A percentile compares a stretch with the other conserved stretches of the same genome.
These are phyloP conservation scores for Drosophila bipectinata DNA, from an alignment of 1,140 invertebrate species.

Conservation along the genomic window DNA sequence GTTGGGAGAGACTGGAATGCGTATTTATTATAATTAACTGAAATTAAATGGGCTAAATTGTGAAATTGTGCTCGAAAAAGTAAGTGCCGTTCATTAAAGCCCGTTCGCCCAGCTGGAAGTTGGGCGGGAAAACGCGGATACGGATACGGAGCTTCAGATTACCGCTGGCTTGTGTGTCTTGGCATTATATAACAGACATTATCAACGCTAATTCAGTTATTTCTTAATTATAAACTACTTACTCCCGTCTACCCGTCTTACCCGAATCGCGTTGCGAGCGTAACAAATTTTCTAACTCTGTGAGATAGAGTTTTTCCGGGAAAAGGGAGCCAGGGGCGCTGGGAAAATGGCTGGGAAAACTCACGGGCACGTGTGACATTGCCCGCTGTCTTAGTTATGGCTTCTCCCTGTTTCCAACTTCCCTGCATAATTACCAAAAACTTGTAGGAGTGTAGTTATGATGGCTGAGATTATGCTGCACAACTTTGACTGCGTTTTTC, in stretches of 20 bases:
- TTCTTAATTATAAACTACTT: constrained; percentile 83
- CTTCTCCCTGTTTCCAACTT: constrained; percentile 29
- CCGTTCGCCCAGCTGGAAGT: constrained; percentile 2
- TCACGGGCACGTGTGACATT: constrained; percentile 68
- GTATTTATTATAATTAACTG: constrained; percentile 77
- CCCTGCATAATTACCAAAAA: constrained; percentile 64
- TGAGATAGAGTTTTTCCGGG: constrained; percentile 4
- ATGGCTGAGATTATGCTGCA: constrained; percentile 67
- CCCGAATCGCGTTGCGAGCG: constrained; percentile 57
- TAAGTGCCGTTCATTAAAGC: constrained; percentile 63
- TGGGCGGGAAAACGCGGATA: constrained; percentile 4
- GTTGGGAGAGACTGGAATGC: constrained; percentile 13
- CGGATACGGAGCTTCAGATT: constrained; percentile 27
- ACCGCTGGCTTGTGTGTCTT: constrained; percentile 32
- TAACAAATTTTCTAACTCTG: constrained; percentile 66
- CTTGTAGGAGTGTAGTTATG: constrained; percentile 55
- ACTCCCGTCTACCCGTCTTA: constrained; percentile 34
- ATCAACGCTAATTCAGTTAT: constrained; percentile 83
- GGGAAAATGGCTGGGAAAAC: constrained; percentile 11
- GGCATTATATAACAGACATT: constrained; percentile 70
- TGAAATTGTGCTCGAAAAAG: constrained; percentile 71
- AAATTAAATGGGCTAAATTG: constrained; percentile 78
- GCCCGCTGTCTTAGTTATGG: constrained; percentile 52
- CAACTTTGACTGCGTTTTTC: constrained; percentile 25
- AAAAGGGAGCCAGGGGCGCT: neutral